These are phyloP conservation scores for Falco berigora DNA, from an alignment of 2,797 vertebrate species.

Conservation along the genomic window DNA sequence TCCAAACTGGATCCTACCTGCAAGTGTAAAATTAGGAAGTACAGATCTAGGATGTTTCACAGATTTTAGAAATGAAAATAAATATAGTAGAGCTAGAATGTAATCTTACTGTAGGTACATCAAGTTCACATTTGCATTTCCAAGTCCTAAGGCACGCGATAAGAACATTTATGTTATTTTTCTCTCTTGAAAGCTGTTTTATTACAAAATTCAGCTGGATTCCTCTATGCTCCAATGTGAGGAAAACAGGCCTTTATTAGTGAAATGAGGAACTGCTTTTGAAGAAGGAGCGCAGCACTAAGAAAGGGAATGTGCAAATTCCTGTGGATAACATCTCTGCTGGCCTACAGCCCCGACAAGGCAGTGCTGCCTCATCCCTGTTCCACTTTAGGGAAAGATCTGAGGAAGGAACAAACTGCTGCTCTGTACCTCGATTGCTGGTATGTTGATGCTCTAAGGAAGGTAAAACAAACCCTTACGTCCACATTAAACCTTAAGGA, in stretches of 20 bases:
- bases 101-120: neutral
- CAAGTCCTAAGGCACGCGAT: neutral
- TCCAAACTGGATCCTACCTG: neutral
- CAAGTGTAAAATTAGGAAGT: neutral
- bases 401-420: neutral
- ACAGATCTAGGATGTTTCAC: neutral
- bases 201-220: neutral
- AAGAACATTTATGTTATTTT: neutral
- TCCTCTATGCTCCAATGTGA: neutral
- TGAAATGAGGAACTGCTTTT: neutral
- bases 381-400: neutral
- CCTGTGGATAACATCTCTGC: neutral
- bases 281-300: neutral
- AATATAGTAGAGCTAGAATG: neutral
- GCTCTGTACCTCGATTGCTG: accelerated
- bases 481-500: neutral
- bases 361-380: neutral
- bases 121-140: neutral
- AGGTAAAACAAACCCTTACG: neutral
- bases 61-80: neutral
- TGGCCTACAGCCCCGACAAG: neutral
- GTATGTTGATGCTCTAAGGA: neutral
- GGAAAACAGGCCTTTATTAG: neutral
- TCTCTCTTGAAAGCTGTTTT: neutral
- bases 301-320: neutral